Evolutionary conservation across 2,888 invertebrate genomes (phyloP).

Genomic region (Tetramorium bicarinatum): DNA sequence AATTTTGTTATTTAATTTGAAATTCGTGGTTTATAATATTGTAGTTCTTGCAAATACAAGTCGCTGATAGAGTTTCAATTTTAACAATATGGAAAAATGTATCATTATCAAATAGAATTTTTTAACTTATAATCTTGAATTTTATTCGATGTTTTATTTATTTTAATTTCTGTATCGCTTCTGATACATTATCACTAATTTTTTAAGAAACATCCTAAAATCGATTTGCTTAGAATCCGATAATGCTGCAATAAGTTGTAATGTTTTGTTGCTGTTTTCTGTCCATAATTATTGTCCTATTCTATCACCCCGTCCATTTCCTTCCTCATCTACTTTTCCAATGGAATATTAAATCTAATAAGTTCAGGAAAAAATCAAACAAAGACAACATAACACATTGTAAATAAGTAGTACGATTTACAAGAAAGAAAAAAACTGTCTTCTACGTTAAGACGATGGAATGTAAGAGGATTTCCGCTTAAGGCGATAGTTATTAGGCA

Average conservation of each 20-base stretch:
- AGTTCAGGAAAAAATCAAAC: conserved; percentile 6
- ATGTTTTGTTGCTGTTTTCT: conserved; percentile 25
- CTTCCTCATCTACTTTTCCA: not conserved
- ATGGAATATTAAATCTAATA: conserved; percentile 2
- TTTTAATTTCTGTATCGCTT: not conserved
- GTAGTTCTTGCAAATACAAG: not conserved
- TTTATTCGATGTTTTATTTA: not conserved
- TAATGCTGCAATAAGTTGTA: conserved; percentile 53
- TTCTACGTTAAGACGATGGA: not conserved
- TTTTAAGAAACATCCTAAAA: conserved; percentile 15
- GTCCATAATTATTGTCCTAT: conserved; percentile 21
- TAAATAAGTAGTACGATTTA: conserved; percentile 55
- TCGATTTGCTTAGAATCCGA: conserved; percentile 26
- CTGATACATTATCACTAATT: not conserved
- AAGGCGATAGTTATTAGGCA: conserved; percentile 68
- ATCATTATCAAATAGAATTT: not conserved
- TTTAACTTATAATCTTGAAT: not conserved
- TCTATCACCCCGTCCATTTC: not conserved
- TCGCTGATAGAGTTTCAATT: not conserved
- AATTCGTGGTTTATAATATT: not conserved
- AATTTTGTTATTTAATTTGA: conserved; percentile 4
- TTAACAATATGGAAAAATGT: not conserved
- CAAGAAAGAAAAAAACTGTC: conserved; percentile 3
- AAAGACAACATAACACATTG: conserved; percentile 4
- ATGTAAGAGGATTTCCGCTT: conserved; percentile 34